Base-by-base conservation (phyloP, 1,140 invertebrate genomes). In the Tetramorium parvispinum region DNA sequence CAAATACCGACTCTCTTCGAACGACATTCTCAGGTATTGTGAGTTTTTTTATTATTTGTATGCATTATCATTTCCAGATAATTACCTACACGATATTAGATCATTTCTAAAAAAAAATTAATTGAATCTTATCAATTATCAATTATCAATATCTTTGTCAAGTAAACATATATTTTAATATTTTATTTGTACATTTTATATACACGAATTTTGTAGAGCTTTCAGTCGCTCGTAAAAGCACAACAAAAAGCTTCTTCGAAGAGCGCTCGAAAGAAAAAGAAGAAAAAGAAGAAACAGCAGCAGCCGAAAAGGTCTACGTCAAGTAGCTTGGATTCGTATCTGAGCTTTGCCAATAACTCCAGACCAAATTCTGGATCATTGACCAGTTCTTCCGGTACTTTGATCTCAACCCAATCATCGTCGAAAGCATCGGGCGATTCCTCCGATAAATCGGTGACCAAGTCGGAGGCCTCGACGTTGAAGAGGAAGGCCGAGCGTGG, bases 1-100 rank as follows among this genome's bases (percentile, higher is more conserved):
- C 95, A 96, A 87, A 97, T 97, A 89, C 97, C 97, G 0, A 96
- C 97, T 77, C 95, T 97, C 16, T 97, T 97, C 88, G 97, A 97
- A 93, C 95, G 97, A 68, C 96, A 97, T 89, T 97, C 97, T n/a
- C 96, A 97, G 88, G 96, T 97, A 91, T 49, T 13, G 32, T 13
- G 21, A 21, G 11, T 3, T 16, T 3, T 27, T 18, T 40, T 32
- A 6, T 6, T 59, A 21, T 59, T 18, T 43, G n/a, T 21, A 16
- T 18, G 21, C 51, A n/a, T 49, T 11, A 32, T 24, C 5, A 11
- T 43, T 71, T 37, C 51, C 5, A 73, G 1, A 46, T 16, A 68
- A 66, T 13, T 13, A 8, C n/a, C 6, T 13, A 8, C n/a, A 7
- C 11, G 11, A 18, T 32, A 49, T 37, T 51, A 24, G 4, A 11